Conservation (phyloP, 2,113 vertebrate genomes). For the Alexandromys fortis region DNA sequence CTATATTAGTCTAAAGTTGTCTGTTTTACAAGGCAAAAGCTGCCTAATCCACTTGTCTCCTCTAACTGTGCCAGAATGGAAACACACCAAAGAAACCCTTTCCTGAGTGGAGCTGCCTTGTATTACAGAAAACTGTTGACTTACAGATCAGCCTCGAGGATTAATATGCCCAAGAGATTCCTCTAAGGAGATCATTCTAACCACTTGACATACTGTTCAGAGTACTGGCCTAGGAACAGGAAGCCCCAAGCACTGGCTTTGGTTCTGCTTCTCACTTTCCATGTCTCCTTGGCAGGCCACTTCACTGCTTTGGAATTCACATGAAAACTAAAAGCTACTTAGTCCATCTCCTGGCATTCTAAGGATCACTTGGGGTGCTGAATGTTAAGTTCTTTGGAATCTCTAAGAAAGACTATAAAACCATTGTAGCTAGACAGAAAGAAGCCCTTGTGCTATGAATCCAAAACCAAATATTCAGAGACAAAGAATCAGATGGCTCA, state of each 20-base stretch:
- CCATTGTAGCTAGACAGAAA: background rate
- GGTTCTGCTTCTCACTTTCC: background rate
- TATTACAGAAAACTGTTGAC: conserved; percentile 41
- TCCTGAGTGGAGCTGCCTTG: conserved; percentile 54
- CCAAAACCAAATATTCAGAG: conserved; percentile 34
- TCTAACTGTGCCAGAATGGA: conserved; percentile 56
- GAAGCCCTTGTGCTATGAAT: background rate
- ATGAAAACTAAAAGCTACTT: background rate
- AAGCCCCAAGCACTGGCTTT: background rate
- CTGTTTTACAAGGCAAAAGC: conserved; percentile 62
- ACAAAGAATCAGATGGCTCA: background rate
- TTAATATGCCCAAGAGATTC: conserved; percentile 46
- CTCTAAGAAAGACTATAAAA: conserved; percentile 19
- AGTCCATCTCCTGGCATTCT: background rate
- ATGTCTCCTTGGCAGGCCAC: background rate
- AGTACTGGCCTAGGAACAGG: background rate
- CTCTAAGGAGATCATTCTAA: background rate
- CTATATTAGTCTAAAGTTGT: conserved; percentile 37
- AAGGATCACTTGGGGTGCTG: background rate
- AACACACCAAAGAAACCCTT: conserved; percentile 60
- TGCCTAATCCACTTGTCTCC: conserved; percentile 51
- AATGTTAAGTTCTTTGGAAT: conserved; percentile 40
- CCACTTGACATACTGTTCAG: background rate
- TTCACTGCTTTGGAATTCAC: conserved; percentile 31
- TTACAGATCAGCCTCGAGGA: conserved; percentile 43